phyloP scores from a whole-genome alignment of 2,113 vertebrate genomes.

The Antigone vipio region DNA sequence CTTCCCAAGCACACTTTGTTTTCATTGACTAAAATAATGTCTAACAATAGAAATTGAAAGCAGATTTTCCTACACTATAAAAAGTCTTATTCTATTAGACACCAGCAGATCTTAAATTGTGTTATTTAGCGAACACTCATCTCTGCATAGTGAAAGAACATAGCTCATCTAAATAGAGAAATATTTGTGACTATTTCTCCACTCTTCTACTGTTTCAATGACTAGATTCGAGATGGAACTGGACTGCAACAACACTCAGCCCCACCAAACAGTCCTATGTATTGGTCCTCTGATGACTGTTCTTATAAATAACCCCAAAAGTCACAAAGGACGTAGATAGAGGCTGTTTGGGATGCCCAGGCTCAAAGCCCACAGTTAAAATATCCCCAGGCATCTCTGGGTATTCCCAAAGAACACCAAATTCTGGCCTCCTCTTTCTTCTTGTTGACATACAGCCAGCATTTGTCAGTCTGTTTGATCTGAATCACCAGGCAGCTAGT shows the following conservation, averaged over 20 bases:
- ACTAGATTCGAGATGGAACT: neutral
- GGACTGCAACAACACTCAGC: neutral
- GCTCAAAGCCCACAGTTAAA: neutral
- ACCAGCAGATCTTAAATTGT: neutral
- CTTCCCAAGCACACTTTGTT: conserved; percentile 25
- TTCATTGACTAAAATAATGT: conserved; percentile 13
- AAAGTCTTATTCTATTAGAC: neutral
- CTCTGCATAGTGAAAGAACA: neutral
- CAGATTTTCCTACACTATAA: neutral
- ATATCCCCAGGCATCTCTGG: neutral
- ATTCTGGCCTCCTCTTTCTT: neutral
- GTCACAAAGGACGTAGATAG: neutral
- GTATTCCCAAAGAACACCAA: neutral
- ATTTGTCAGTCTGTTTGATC: neutral
- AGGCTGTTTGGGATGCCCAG: neutral
- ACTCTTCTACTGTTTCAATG: neutral
- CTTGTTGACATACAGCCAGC: neutral
- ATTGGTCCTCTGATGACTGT: neutral
- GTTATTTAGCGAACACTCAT: neutral
- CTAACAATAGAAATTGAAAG: conserved; percentile 17
- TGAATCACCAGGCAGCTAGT: neutral
- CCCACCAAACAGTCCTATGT: neutral
- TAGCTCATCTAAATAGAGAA: neutral
- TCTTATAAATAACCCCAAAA: neutral
- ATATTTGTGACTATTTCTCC: neutral